Evolutionary conservation across 2,888 invertebrate species (phyloP).

Genomic region (Electrophaes corylata): DNA sequence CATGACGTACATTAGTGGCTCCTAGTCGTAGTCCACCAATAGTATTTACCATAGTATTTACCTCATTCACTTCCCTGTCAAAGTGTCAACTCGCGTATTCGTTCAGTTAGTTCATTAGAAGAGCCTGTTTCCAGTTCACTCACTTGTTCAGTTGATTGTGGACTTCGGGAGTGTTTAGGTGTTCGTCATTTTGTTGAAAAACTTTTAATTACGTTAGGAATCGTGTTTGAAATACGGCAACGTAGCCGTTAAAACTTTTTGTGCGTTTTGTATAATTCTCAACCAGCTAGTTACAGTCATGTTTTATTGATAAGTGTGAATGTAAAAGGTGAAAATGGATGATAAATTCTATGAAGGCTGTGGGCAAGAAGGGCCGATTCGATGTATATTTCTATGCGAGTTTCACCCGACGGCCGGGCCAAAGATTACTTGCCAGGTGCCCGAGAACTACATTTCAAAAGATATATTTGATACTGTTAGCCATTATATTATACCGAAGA

Average conservation of each 20-base stretch:
- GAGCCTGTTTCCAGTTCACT: neutral
- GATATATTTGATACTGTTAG: conserved; percentile 92
- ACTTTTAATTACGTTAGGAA: conserved; percentile 53
- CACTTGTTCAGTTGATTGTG: conserved; percentile 44
- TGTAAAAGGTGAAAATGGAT: conserved; percentile 64
- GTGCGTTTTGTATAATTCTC: conserved; percentile 10
- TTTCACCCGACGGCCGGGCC: conserved; percentile 91
- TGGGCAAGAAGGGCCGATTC: conserved; percentile 88
- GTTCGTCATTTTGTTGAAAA: conserved; percentile 18
- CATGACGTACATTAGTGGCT: too few species aligned
- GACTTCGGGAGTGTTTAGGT: conserved; percentile 22
- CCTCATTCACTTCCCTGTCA: too few species aligned
- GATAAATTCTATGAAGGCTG: conserved; percentile 83
- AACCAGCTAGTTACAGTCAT: conserved; percentile 18
- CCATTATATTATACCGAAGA: conserved; percentile 93
- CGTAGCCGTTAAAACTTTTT: conserved; percentile 37
- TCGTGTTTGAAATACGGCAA: conserved; percentile 40
- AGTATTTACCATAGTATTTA: too few species aligned
- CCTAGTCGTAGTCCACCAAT: too few species aligned
- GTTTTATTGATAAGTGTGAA: conserved; percentile 38
- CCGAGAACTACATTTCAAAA: conserved; percentile 90
- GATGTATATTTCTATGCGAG: conserved; percentile 91
- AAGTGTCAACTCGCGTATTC: too few species aligned
- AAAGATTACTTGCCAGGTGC: conserved; percentile 92
- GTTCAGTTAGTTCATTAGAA: too few species aligned